Conservation (phyloP, 1,140 invertebrate genomes). For the Dendroctonus valens region DNA sequence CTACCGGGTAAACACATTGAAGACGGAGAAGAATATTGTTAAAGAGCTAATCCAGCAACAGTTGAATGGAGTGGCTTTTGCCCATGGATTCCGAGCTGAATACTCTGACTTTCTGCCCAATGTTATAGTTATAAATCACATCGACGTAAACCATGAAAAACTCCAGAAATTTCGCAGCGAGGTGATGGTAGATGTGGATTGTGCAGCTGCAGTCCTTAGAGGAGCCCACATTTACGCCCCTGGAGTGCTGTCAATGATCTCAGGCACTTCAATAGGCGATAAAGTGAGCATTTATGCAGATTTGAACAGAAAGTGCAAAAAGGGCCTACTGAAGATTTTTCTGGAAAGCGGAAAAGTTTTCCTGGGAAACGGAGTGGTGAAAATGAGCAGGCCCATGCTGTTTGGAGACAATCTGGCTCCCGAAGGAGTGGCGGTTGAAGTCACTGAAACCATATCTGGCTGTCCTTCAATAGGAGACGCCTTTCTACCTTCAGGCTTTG, state of each 20-base stretch:
- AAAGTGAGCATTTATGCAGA: constrained; percentile 75
- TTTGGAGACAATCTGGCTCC: constrained; percentile 60
- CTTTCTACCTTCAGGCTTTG: constrained; percentile 55
- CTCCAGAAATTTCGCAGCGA: constrained; percentile 53
- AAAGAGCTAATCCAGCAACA: constrained; percentile 21
- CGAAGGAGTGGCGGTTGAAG: constrained; percentile 73
- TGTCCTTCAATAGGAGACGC: constrained; percentile 63
- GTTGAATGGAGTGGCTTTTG: neutral
- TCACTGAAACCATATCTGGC: constrained; percentile 64
- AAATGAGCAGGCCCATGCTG: constrained; percentile 63
- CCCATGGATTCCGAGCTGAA: no score
- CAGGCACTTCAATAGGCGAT: constrained; percentile 60
- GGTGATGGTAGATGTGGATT: constrained; percentile 74
- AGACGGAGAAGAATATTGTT: constrained; percentile 36
- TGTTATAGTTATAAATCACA: constrained; percentile 56
- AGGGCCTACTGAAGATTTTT: constrained; percentile 65
- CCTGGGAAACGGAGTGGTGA: constrained; percentile 72
- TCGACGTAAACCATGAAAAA: constrained; percentile 41
- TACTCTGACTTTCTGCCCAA: constrained; percentile 36
- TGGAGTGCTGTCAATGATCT: constrained; percentile 73
- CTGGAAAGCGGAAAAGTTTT: constrained; percentile 61
- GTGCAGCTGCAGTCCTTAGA: constrained; percentile 75
- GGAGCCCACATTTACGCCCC: constrained; percentile 86
- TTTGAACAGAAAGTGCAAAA: constrained; percentile 67
- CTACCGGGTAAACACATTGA: constrained; percentile 59